Percentiles rank a stretch among this genome's conserved stretches.
Evolutionary conservation across 2,113 vertebrate genomes (phyloP).

Genomic region (Cariama cristata): DNA sequence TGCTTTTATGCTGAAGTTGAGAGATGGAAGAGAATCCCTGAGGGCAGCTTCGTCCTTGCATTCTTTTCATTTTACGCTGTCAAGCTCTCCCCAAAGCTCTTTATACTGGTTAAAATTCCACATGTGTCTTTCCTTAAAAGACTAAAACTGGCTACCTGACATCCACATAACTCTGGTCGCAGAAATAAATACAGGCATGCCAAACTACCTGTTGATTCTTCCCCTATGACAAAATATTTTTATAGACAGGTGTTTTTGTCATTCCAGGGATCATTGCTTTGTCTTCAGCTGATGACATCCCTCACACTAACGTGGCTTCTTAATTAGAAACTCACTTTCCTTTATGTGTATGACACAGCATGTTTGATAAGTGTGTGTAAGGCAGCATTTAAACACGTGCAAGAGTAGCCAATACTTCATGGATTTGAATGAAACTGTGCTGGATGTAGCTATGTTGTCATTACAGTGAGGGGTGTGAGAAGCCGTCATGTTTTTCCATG

Average conservation of each 20-base stretch:
- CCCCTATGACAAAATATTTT: neutral
- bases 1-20: neutral
- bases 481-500: neutral
- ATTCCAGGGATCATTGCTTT: neutral
- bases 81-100: neutral
- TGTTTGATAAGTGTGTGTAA: neutral
- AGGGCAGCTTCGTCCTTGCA: neutral
- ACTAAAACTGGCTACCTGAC: neutral
- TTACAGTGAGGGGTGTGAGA: neutral
- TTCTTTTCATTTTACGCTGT: neutral
- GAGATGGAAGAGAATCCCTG: neutral
- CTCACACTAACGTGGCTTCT: rapidly evolving
- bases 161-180: neutral
- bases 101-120: neutral
- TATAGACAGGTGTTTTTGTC: neutral
- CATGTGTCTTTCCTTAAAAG: neutral
- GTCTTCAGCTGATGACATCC: neutral
- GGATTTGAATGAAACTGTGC: neutral
- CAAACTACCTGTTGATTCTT: neutral
- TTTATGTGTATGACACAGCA: neutral
- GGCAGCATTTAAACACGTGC: neutral
- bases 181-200: neutral
- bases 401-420: neutral
- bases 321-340: neutral
- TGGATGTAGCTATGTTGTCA: neutral